Conservation (phyloP, 2,888 invertebrate species). For the Chaetogeoica ovagalla region DNA sequence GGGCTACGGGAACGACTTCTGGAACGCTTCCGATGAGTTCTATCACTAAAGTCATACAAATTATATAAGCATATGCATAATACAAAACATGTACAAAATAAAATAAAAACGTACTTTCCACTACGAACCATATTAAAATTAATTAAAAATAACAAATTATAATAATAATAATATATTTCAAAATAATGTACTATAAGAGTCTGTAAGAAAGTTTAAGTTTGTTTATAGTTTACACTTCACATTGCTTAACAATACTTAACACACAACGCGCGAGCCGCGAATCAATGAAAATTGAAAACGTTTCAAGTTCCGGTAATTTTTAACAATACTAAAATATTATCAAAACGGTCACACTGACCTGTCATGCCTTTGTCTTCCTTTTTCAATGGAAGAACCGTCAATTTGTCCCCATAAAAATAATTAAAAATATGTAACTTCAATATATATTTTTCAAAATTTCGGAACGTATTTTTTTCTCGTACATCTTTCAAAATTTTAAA, state of each 20-base stretch:
- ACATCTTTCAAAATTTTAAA: no score
- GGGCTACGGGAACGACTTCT: conserved; percentile 66
- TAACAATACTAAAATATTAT: neutral
- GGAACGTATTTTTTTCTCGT: no score
- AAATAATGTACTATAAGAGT: no score
- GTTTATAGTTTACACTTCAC: no score
- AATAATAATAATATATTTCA: neutral
- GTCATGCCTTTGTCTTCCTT: no score
- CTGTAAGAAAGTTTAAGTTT: no score
- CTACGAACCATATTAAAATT: conserved; percentile 35
- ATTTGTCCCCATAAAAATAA: no score
- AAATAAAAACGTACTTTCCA: conserved; percentile 14
- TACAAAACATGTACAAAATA: neutral
- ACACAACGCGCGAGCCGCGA: neutral
- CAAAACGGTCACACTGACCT: conserved; percentile 16
- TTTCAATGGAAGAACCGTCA: no score
- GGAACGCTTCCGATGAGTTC: conserved; percentile 65
- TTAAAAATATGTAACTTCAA: no score
- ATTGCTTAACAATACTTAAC: neutral
- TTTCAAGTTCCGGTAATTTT: neutral
- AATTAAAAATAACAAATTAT: neutral
- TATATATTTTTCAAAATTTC: no score
- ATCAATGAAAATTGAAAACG: conserved; percentile 31
- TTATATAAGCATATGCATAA: neutral
- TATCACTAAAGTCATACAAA: conserved; percentile 57